Evolutionary conservation across 1,140 invertebrate genomes (phyloP).

Genomic region (Hypsibius dujardini): DNA sequence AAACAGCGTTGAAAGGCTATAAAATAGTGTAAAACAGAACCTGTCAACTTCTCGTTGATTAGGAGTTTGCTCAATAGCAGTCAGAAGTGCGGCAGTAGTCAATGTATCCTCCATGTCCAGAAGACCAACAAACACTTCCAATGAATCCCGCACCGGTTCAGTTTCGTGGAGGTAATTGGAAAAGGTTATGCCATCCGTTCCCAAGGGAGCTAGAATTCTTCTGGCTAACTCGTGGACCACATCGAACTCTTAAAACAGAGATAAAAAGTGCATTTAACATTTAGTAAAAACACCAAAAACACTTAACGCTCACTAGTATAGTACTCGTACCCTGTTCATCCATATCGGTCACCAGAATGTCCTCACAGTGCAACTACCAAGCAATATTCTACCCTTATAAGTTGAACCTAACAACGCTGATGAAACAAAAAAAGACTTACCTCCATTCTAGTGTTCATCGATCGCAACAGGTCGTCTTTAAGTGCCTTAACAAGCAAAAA

Average conservation of each 20-base stretch:
- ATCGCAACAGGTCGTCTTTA: background rate
- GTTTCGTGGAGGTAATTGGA: conserved; percentile 10
- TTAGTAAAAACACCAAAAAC: background rate
- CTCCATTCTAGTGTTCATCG: conserved; percentile 2
- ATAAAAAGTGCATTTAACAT: background rate
- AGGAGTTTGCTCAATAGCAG: background rate
- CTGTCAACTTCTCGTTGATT: conserved; percentile 1
- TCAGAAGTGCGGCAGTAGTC: background rate
- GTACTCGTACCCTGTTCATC: background rate
- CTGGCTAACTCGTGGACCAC: conserved; percentile 6
- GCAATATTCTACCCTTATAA: no score
- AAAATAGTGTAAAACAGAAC: no score
- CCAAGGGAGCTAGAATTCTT: background rate
- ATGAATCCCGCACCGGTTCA: background rate
- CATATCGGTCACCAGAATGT: background rate
- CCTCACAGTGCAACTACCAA: background rate
- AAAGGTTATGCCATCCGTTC: background rate
- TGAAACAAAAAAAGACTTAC: no score
- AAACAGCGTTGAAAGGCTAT: no score
- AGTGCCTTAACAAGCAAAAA: background rate
- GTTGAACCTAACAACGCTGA: no score
- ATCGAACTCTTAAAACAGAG: conserved; percentile 7
- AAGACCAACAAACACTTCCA: conserved; percentile 14
- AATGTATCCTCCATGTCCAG: background rate
- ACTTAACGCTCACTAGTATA: background rate